Percentiles rank a stretch among this genome's conserved stretches.
phyloP scores from a whole-genome alignment of 1,140 invertebrate genomes.

The roundworm (Caenorhabditis elegans) region WBcel235 BX284604.4:13906001-13906500 shows the following conservation, averaged over 20 bases:
- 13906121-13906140: background rate
- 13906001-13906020: no score
- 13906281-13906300: slow-evolving; percentile 29
- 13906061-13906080: background rate
- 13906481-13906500: slow-evolving; percentile 38
- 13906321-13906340: slow-evolving; percentile 35
- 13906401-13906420: no score
- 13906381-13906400: no score
- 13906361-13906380: no score
- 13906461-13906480: slow-evolving; percentile 34
- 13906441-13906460: slow-evolving; percentile 38
- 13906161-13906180: background rate
- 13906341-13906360: no score
- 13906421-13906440: slow-evolving; percentile 37
- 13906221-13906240: slow-evolving; percentile 3
- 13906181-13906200: slow-evolving; percentile 13
- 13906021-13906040: no score
- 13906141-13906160: slow-evolving; percentile 1
- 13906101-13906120: background rate
- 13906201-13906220: slow-evolving; percentile 21
- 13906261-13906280: slow-evolving; percentile 27
- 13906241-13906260: slow-evolving; percentile 10
- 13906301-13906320: slow-evolving; percentile 36
- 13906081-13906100: background rate
- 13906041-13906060: background rate